Conservation (phyloP, 2,888 invertebrate genomes). For the Eilema depressum region DNA sequence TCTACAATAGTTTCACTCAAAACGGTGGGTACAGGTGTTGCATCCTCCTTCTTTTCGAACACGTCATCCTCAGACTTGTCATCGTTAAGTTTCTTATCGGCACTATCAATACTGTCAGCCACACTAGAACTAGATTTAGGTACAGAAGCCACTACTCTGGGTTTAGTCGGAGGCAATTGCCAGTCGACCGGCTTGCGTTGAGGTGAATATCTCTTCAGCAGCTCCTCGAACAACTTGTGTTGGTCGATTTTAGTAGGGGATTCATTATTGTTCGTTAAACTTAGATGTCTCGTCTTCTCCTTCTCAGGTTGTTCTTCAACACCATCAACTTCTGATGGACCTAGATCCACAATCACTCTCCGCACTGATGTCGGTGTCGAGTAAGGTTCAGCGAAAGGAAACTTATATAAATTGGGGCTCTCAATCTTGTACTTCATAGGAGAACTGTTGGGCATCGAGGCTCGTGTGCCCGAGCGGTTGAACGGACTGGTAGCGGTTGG, state of each 20-base stretch:
- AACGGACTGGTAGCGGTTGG: conserved; percentile 72
- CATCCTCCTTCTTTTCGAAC: conserved; percentile 65
- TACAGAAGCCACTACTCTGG: conserved; percentile 78
- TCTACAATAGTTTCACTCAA: conserved; percentile 44
- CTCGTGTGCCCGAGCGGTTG: conserved; percentile 72
- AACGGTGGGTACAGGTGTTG: conserved; percentile 43
- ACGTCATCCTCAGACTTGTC: conserved; percentile 71
- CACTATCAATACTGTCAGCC: conserved; percentile 67
- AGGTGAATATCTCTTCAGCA: conserved; percentile 81
- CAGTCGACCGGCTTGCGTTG: conserved; percentile 81
- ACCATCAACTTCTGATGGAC: conserved; percentile 63
- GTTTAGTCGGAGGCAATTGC: conserved; percentile 80
- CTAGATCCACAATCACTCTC: conserved; percentile 71
- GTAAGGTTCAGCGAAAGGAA: conserved; percentile 84
- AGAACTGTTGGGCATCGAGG: conserved; percentile 76
- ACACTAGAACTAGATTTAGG: conserved; percentile 76
- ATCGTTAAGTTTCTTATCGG: conserved; percentile 58
- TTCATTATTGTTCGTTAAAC: conserved; percentile 66
- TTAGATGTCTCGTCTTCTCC: conserved; percentile 65
- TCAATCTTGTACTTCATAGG: conserved; percentile 78
- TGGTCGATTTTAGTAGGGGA: conserved; percentile 72
- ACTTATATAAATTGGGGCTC: conserved; percentile 82
- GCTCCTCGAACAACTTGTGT: conserved; percentile 80
- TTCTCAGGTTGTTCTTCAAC: conserved; percentile 73
- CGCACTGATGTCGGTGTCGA: conserved; percentile 80